Base-by-base conservation (phyloP, 2,797 vertebrate species). In the Trichosurus vulpecula region DNA sequence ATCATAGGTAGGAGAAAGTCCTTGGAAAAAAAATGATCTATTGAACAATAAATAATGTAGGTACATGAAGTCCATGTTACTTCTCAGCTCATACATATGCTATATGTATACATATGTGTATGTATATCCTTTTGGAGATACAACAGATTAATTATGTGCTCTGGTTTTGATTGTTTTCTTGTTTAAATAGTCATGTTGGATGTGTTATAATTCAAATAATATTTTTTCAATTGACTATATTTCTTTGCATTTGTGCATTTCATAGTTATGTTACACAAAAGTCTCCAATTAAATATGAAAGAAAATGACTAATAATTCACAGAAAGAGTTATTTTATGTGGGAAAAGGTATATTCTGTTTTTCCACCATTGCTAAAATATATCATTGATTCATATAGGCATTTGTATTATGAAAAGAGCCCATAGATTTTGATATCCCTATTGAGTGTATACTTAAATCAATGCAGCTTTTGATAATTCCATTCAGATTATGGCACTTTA, bases 301-400 rank as follows among this genome's bases (percentile, higher is more conserved):
- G 52, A 97, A 53, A 96, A 57, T 56, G 27, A 74, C 56, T 97
- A 97, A 98, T 97, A 97, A 98, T 97, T 98, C 90, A 96, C 54
- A 97, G 13, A 94, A 11, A 97, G 1, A 52, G 92, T 47, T 95
- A 57, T 90, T 90, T 98, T 98, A 96, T 58, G 90, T 56, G 93
- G 56, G 52, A 97, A 98, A 97, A 92, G 25, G 47, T 13, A 74
- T 96, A 5, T 93, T 94, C 51, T 96, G 61, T 97, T 91, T 5
- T 94, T 97, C 97, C 90, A 0, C 6, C 90, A 95, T 97, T 98
- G 97, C 93, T 97, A 94, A 92, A 98, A 95, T 89, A 53, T 93
- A 74, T 91, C 94, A 97, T 95, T 96, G n/a, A 96, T 95, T 95
- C 91, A 97, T 92, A 94, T 58, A 97, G 25, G 3, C 52, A 90